A percentile compares a stretch with the other conserved stretches of the same genome.
Conservation (phyloP, 2,113 vertebrate genomes). For the Halcyon senegalensis region DNA sequence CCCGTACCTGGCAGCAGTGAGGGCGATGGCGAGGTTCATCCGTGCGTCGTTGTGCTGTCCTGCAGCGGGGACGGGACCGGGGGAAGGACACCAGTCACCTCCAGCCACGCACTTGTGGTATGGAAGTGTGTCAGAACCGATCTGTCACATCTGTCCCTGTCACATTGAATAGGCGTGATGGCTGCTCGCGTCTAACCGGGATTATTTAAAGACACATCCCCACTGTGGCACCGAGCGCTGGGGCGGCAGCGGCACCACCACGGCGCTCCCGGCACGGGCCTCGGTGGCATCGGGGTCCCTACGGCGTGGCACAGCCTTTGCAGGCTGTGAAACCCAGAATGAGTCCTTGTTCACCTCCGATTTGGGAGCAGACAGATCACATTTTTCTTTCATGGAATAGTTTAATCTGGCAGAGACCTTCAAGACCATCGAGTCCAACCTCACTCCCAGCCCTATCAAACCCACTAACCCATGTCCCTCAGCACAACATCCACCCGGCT, state of each 20-base stretch:
- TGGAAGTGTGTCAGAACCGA: slow-evolving; percentile 91
- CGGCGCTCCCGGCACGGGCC: not conserved
- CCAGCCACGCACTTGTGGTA: slow-evolving; percentile 85
- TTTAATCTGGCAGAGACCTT: too few species aligned
- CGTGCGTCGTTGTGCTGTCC: slow-evolving; percentile 93
- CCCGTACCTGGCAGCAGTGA: slow-evolving; percentile 94
- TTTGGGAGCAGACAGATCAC: not conserved
- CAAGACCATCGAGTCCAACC: too few species aligned
- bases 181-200: slow-evolving; percentile 73
- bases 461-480: too few species aligned
- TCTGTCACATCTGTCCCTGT: slow-evolving; percentile 95
- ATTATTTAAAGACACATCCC: slow-evolving; percentile 79
- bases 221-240: slow-evolving; percentile 4
- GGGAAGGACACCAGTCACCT: slow-evolving; percentile 91
- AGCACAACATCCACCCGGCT: too few species aligned
- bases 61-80: slow-evolving; percentile 85
- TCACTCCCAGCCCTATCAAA: too few species aligned
- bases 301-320: not conserved
- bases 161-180: slow-evolving; percentile 84
- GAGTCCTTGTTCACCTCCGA: not conserved
- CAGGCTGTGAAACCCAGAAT: not conserved
- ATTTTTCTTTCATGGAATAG: not conserved
- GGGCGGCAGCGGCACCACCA: not conserved
- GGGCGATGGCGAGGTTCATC: slow-evolving; percentile 93
- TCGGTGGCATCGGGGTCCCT: not conserved